Percentiles rank a stretch among this genome's conserved stretches.
Conservation (phyloP, 2,797 vertebrate species). For the Octomys mimax region DNA sequence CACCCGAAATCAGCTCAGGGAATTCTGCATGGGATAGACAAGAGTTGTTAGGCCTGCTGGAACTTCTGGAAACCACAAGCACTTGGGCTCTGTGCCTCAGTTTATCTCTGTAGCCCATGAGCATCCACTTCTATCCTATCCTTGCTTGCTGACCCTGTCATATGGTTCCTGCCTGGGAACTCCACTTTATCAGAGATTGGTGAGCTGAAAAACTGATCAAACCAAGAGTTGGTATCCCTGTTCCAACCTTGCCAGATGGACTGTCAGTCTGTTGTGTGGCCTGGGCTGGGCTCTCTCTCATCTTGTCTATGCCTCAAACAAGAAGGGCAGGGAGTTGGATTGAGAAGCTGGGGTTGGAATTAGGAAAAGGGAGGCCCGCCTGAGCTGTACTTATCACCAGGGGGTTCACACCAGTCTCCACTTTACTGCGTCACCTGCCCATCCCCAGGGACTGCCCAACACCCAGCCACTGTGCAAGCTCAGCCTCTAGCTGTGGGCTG, state of each 20-base stretch:
- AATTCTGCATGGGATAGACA: slow-evolving; percentile 64
- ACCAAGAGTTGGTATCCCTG: slow-evolving; percentile 13
- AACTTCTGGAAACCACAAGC: slow-evolving; percentile 1
- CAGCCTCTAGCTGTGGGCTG: slow-evolving; percentile 26
- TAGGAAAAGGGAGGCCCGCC: background rate
- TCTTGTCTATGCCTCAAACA: slow-evolving; percentile 44
- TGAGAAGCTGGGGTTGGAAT: background rate
- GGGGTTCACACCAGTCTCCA: slow-evolving; percentile 56
- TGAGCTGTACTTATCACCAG: slow-evolving; percentile 67
- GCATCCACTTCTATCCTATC: background rate
- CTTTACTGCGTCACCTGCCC: slow-evolving; percentile 66
- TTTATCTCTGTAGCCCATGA: slow-evolving; percentile 40
- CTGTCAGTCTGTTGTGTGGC: slow-evolving; percentile 26
- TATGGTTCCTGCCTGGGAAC: background rate
- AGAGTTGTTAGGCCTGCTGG: slow-evolving; percentile 55
- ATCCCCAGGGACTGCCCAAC: background rate
- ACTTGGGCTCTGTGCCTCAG: background rate
- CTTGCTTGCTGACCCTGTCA: slow-evolving; percentile 7
- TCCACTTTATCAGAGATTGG: slow-evolving; percentile 34
- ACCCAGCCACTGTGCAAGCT: background rate
- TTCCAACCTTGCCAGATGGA: slow-evolving; percentile 27
- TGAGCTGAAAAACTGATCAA: slow-evolving; percentile 39
- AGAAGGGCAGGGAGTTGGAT: slow-evolving; percentile 13
- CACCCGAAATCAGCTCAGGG: slow-evolving; percentile 51
- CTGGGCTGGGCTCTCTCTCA: background rate